A percentile compares a stretch with the other conserved stretches of the same genome.
These are phyloP conservation scores for Dioctria linearis DNA, from an alignment of 2,888 invertebrate genomes.

Conservation along the genomic window DNA sequence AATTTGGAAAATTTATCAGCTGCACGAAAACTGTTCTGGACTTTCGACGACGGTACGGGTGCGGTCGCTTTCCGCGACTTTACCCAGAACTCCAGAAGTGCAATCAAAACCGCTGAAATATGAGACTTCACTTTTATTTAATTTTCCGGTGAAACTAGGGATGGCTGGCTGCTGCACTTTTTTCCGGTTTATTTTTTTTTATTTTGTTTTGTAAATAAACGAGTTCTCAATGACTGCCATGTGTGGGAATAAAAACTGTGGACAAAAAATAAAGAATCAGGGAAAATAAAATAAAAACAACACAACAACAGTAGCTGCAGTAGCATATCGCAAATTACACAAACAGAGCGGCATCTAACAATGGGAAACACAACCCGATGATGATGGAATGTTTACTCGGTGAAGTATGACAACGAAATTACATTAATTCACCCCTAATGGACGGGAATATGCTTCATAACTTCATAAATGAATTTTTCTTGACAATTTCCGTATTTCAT, in stretches of 20 bases:
- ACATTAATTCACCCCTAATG: conserved; percentile 43
- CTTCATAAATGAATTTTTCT: conserved; percentile 33
- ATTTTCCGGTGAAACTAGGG: conserved; percentile 41
- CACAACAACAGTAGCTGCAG: too few relatives aligned
- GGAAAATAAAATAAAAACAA: neutral
- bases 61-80: conserved; percentile 1
- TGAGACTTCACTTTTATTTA: conserved; percentile 56
- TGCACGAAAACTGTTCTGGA: conserved; percentile 19
- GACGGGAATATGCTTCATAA: conserved; percentile 29
- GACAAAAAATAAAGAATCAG: conserved; percentile 12
- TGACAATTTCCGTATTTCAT: conserved; percentile 10
- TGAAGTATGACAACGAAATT: conserved; percentile 48
- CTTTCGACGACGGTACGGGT: neutral
- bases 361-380: conserved; percentile 3
- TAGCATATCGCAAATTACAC: too few relatives aligned
- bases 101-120: conserved; percentile 58
- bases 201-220: conserved; percentile 9
- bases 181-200: neutral
- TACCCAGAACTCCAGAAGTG: conserved; percentile 49
- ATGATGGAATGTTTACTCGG: conserved; percentile 33
- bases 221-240: conserved; percentile 35
- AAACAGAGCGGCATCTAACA: conserved; percentile 11
- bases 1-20: conserved; percentile 53
- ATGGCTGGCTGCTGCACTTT: neutral
- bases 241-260: neutral